phyloP scores from a whole-genome alignment of 2,113 vertebrate species.

The Dromaius novaehollandiae region DNA sequence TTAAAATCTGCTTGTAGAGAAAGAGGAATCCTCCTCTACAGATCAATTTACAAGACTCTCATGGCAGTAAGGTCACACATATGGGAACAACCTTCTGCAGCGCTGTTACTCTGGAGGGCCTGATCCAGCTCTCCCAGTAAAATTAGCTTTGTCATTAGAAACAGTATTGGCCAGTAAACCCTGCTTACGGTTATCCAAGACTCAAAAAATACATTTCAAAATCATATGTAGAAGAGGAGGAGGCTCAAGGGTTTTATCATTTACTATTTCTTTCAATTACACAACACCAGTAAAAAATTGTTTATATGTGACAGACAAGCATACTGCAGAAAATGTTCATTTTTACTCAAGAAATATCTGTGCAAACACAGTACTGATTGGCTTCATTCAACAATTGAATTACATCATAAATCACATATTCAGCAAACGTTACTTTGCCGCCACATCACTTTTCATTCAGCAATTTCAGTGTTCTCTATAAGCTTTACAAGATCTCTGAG shows the following conservation, averaged over 20 bases:
- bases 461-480: neutral
- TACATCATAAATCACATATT: neutral
- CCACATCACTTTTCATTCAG: neutral
- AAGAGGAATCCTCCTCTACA: conserved; percentile 37
- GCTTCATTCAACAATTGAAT: neutral
- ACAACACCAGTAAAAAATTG: neutral
- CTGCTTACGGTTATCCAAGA: neutral
- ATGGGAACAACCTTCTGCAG: neutral
- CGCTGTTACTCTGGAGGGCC: neutral
- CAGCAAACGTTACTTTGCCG: neutral
- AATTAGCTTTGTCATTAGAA: neutral
- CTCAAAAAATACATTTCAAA: neutral
- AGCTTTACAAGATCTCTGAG: neutral
- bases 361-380: neutral
- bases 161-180: accelerated
- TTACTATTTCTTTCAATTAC: neutral
- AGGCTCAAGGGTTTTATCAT: neutral
- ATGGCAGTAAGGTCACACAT: conserved; percentile 7
- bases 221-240: neutral
- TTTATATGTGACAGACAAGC: neutral
- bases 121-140: neutral
- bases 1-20: conserved; percentile 7
- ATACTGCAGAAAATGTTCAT: neutral
- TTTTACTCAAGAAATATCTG: neutral
- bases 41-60: conserved; percentile 40